Base-by-base conservation (phyloP, 1,140 invertebrate species). In the Fopius arisanus region DNA sequence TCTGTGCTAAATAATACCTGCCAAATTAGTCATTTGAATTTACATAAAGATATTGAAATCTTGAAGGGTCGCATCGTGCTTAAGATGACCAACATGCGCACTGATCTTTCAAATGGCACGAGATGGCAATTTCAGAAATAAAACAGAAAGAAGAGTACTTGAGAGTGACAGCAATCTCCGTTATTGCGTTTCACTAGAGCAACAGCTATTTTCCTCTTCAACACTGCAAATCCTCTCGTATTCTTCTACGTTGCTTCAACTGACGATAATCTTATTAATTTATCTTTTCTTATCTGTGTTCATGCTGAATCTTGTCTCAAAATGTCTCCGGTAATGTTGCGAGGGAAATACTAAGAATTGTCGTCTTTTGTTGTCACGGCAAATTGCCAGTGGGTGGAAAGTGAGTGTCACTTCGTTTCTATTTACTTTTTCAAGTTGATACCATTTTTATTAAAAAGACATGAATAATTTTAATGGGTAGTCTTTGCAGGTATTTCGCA, bases 141-240 rank as follows among this genome's bases (percentile, higher is more conserved):
- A 65, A 65, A 33, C 12, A 16, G 29, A 65, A 33, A 19, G 14
- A 28, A 62, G 67, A 9, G 43, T 16, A 31, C 67, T 69, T 28
- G 26, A 69, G 41, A 33, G 14, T 23, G n/a, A n/a, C 4, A 29
- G 67, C 43, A 69, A 69, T 69, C 43, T 69, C 26, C 31, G 26
- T 69, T 69, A 69, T 69, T 69, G 40, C 67, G 16, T 69, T 69
- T 51, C n/a, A 26, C 14, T 23, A 7, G 54, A 4, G 14, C 3
- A 5, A 21, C 54, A 59, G 54, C 21, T 59, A 59, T 26, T 12
- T 59, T 26, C 54, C 54, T 14, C 54, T 19, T 28, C 54, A 59
- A 59, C 23, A 26, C 14, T 59, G 54, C 10, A 3, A 59, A 5
- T 23, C 12, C 23, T 59, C 23, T 59, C 54, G 26, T 59, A n/a